Evolutionary conservation across 2,113 vertebrate species (phyloP).

Genomic region (Lophius piscatorius): DNA sequence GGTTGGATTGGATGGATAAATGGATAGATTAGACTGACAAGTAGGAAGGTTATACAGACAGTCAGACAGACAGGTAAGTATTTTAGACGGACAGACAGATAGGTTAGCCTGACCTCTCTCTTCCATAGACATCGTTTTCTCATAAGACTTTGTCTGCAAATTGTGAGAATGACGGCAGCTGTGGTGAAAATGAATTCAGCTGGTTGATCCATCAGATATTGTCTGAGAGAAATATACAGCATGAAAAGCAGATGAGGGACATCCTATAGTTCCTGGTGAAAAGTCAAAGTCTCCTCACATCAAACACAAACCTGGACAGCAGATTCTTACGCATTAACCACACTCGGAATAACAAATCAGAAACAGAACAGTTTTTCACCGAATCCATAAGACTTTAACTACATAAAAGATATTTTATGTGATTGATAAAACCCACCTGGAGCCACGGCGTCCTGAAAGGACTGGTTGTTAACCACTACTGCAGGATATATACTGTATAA

Average conservation of each 20-base stretch:
- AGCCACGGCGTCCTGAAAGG: no score
- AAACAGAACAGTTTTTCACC: neutral
- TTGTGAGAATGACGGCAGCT: neutral
- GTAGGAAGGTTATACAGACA: no score
- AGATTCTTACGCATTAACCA: neutral
- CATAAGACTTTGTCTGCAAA: slow-evolving; percentile 26
- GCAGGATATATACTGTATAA: no score
- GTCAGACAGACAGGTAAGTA: no score
- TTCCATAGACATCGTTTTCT: slow-evolving; percentile 7
- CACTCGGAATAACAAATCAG: neutral
- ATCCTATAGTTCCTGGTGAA: neutral
- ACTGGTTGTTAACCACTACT: no score
- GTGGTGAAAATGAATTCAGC: neutral
- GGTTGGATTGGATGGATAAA: no score
- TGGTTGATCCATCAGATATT: slow-evolving; percentile 27
- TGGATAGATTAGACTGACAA: no score
- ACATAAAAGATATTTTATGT: no score
- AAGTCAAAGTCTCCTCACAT: slow-evolving; percentile 22
- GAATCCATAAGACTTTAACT: neutral
- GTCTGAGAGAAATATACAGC: slow-evolving; percentile 17
- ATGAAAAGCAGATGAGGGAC: slow-evolving; percentile 38
- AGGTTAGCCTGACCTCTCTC: neutral
- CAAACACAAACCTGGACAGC: slow-evolving; percentile 3
- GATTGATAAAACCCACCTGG: no score
- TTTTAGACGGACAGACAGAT: no score